A percentile compares a stretch with the other conserved stretches of the same genome.
These are phyloP conservation scores for Myanophis thanlyinensis DNA, from an alignment of 2,113 vertebrate species.

Conservation along the genomic window DNA sequence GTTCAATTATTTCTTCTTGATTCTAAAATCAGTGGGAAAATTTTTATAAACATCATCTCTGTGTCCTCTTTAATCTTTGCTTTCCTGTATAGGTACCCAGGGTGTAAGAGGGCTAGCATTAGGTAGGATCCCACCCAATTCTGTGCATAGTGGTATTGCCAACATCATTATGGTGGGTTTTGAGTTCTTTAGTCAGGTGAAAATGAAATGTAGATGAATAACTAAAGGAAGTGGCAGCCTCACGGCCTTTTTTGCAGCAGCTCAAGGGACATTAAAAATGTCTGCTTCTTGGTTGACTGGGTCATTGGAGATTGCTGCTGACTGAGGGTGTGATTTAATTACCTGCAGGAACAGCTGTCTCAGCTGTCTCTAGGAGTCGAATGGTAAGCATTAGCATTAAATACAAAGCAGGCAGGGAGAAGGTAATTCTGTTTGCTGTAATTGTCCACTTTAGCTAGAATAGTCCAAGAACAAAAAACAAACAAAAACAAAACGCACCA, in stretches of 20 bases:
- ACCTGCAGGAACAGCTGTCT: not conserved
- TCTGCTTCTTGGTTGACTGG: not conserved
- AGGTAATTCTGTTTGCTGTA: not conserved
- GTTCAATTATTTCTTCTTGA: not conserved
- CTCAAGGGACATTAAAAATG: not conserved
- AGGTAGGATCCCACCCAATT: not conserved
- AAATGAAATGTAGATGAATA: not conserved
- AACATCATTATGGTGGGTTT: not conserved
- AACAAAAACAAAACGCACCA: not conserved
- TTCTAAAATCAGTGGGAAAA: not conserved
- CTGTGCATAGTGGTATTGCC: not conserved
- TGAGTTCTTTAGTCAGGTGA: not conserved
- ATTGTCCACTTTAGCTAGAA: not conserved
- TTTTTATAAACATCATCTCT: not conserved
- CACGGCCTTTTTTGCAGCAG: not conserved
- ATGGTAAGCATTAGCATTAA: not conserved
- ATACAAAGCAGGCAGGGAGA: not conserved
- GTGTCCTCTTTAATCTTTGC: not conserved
- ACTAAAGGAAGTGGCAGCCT: not conserved
- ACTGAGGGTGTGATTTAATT: not conserved
- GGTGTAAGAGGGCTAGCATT: not conserved
- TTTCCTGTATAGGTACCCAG: not conserved
- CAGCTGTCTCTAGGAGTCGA: not conserved
- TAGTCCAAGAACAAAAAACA: not conserved
- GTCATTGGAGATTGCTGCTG: not conserved